These are phyloP conservation scores for Apodemus agrarius DNA, from an alignment of 2,797 vertebrate species.

Conservation along the genomic window DNA sequence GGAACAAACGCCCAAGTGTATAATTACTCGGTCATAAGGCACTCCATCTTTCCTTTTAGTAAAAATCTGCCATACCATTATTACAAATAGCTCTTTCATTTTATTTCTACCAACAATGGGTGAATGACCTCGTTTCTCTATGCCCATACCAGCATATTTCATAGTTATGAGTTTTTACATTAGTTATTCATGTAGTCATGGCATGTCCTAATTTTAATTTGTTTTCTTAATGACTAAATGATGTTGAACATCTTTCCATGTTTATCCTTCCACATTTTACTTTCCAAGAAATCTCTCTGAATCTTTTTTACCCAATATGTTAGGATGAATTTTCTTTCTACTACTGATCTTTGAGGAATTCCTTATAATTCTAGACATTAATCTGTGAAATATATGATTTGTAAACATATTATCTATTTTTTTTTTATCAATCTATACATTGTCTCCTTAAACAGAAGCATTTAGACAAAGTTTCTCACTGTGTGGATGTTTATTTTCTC, in stretches of 20 bases:
- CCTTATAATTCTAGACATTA: neutral
- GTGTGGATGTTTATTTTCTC: neutral
- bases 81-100: neutral
- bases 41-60: neutral
- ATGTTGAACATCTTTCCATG: neutral
- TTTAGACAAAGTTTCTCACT: neutral
- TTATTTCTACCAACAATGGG: neutral
- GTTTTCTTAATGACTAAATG: neutral
- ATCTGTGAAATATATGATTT: neutral
- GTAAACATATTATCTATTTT: neutral
- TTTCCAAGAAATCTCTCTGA: neutral
- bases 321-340: neutral
- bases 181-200: neutral
- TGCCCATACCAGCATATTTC: neutral
- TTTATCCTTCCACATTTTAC: neutral
- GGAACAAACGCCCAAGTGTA: neutral
- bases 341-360: neutral
- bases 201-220: neutral
- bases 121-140: neutral
- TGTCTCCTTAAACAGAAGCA: neutral
- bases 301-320: neutral
- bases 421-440: neutral
- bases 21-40: neutral
- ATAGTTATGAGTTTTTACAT: neutral
- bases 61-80: neutral